These are phyloP conservation scores for Tapera naevia DNA, from an alignment of 2,797 vertebrate genomes.

Conservation along the genomic window DNA sequence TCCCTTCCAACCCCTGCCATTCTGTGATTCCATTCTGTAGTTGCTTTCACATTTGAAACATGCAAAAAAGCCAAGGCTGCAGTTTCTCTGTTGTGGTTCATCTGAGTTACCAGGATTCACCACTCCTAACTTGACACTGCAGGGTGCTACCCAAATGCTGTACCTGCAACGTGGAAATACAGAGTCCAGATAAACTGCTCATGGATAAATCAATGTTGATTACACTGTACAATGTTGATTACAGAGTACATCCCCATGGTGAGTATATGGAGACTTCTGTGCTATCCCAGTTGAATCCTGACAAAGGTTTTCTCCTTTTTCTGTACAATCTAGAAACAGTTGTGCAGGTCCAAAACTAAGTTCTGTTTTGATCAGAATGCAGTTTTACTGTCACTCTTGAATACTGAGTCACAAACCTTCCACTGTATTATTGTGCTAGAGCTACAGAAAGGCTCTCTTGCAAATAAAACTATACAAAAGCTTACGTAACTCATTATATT, in stretches of 20 bases:
- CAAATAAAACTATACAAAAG: not conserved
- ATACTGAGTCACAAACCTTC: not conserved
- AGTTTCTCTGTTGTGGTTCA: fast-evolving
- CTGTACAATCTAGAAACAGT: not conserved
- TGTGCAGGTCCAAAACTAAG: not conserved
- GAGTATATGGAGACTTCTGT: not conserved
- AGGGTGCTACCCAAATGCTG: not conserved
- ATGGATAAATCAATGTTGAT: fast-evolving
- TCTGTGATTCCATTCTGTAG: too few species aligned
- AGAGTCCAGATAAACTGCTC: not conserved
- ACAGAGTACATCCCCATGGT: too few species aligned
- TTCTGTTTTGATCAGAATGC: not conserved
- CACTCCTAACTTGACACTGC: fast-evolving
- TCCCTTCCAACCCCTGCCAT: too few species aligned
- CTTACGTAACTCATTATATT: not conserved
- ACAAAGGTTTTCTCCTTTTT: not conserved
- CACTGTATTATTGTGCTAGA: fast-evolving
- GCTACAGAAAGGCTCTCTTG: not conserved
- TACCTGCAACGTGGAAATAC: not conserved
- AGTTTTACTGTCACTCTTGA: not conserved
- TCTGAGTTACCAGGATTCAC: fast-evolving
- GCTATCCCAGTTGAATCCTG: not conserved
- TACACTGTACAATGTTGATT: too few species aligned
- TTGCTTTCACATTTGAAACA: not conserved
- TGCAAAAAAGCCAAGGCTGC: not conserved